Evolutionary conservation across 2,113 vertebrate genomes (phyloP).

Genomic region (Lagopus muta): DNA sequence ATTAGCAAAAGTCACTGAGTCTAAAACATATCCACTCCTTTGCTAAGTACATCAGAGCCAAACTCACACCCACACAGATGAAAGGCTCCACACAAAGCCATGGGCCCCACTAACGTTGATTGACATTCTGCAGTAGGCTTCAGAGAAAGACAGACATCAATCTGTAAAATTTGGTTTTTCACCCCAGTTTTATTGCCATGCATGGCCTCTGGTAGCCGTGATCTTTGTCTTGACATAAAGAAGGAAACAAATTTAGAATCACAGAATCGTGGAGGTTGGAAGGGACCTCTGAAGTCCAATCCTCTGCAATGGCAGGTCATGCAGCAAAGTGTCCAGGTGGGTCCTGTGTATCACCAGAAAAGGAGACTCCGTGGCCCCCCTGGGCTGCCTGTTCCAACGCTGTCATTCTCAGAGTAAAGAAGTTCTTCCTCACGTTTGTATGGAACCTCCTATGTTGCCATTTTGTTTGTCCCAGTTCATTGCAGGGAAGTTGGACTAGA

Average conservation of each 20-base stretch:
- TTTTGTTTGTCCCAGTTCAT: no score
- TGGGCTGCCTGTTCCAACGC: no score
- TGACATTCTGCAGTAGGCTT: not conserved
- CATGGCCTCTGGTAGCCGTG: not conserved
- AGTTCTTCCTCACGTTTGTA: no score
- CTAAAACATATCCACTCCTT: not conserved
- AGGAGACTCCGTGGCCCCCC: no score
- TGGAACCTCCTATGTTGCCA: no score
- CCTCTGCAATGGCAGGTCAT: no score
- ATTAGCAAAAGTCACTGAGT: not conserved
- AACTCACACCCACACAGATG: not conserved
- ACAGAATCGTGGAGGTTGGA: no score
- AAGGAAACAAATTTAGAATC: not conserved
- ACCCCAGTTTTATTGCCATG: not conserved
- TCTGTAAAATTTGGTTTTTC: not conserved
- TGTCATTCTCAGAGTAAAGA: no score
- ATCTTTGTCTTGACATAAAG: not conserved
- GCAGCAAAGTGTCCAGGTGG: no score
- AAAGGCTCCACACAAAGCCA: not conserved
- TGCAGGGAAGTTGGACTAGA: no score
- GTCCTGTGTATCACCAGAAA: no score
- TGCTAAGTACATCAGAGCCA: not conserved
- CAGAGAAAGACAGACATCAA: not conserved
- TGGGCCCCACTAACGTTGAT: accelerated
- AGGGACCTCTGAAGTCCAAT: no score